Evolutionary conservation across 2,797 vertebrate genomes (phyloP).

Genomic region (Syncerus caffer): DNA sequence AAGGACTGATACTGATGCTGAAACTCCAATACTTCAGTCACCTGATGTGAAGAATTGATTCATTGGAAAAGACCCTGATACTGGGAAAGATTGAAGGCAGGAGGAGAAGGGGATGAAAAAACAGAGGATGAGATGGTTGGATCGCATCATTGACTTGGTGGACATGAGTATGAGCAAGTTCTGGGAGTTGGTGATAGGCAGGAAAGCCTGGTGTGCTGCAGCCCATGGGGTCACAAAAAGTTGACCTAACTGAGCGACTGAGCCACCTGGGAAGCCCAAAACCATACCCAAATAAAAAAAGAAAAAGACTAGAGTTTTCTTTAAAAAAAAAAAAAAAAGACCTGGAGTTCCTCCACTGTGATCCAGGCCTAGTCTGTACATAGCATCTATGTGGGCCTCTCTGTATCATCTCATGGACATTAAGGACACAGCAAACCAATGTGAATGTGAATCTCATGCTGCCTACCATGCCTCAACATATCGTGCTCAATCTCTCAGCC

Average conservation of each 20-base stretch:
- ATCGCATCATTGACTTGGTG: neutral
- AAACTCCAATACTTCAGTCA: neutral
- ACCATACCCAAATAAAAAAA: neutral
- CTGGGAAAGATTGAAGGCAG: neutral
- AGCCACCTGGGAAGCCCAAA: neutral
- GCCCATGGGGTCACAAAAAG: neutral
- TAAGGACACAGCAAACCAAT: neutral
- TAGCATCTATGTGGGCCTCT: neutral
- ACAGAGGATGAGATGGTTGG: neutral
- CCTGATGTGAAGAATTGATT: neutral
- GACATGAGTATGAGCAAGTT: neutral
- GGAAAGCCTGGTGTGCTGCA: neutral
- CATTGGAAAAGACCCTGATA: neutral
- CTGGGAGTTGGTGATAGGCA: neutral
- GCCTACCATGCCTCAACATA: neutral
- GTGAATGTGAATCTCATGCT: accelerated
- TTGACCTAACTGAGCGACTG: neutral
- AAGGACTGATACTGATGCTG: neutral
- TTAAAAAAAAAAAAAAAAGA: neutral
- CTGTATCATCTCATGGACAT: neutral
- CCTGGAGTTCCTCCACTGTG: neutral
- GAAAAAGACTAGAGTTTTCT: neutral
- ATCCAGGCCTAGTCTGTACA: neutral
- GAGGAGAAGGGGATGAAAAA: neutral
- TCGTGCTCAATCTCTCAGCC: neutral